Conservation (phyloP, 2,797 vertebrate species). For the Atherinosoma microstoma region DNA sequence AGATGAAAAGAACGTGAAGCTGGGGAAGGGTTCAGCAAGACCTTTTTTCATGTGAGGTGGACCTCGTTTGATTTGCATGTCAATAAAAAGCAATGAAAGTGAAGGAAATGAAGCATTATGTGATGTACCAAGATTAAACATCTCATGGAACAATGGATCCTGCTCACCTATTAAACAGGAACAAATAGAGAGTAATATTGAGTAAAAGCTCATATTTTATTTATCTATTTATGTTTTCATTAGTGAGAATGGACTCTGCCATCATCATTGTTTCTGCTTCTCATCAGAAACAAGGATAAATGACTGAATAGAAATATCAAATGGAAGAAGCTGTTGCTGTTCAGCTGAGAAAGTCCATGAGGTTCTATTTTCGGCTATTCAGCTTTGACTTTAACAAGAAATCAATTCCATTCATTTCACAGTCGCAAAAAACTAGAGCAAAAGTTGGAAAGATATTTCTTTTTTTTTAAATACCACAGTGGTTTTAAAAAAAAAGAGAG, state of each 20-base stretch:
- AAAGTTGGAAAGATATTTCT: background rate
- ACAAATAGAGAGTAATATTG: conserved; percentile 1
- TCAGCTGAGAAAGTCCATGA: background rate
- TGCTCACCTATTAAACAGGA: conserved; percentile 31
- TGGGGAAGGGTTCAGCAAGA: conserved; percentile 36
- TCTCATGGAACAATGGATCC: conserved; percentile 48
- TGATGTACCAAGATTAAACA: conserved; percentile 52
- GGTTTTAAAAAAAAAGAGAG: background rate
- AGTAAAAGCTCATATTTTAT: background rate
- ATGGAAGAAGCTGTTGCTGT: background rate
- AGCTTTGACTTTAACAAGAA: conserved; percentile 14
- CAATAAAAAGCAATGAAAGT: conserved; percentile 68
- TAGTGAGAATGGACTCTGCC: background rate
- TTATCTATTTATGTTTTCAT: background rate
- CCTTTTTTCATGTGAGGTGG: conserved; percentile 47
- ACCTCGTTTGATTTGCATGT: conserved; percentile 66
- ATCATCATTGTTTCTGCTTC: background rate
- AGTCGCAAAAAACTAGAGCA: background rate
- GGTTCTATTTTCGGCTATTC: background rate
- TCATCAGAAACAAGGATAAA: background rate
- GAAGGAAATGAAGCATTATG: conserved; percentile 49
- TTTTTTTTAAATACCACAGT: background rate
- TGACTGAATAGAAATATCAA: background rate
- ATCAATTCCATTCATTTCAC: conserved; percentile 8
- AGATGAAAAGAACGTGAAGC: conserved; percentile 42